phyloP scores from a whole-genome alignment of 2,113 vertebrate species.

The Myotis brandtii region DNA sequence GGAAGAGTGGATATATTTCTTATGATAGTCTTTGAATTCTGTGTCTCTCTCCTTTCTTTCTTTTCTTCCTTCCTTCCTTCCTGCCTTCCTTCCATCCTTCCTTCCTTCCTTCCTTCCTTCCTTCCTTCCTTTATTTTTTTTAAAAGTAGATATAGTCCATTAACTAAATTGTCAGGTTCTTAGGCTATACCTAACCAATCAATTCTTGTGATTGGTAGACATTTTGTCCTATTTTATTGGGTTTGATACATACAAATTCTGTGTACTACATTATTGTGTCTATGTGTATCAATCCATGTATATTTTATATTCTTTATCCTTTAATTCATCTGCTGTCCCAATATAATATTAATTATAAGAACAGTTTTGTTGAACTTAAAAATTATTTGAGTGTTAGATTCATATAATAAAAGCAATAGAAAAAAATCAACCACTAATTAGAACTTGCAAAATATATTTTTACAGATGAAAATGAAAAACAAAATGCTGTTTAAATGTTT shows the following conservation, averaged over 20 bases:
- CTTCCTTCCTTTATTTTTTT: neutral
- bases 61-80: neutral
- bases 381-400: constrained; percentile 68
- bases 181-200: neutral
- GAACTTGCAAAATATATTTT: constrained; percentile 80
- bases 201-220: neutral
- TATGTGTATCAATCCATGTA: neutral
- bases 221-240: constrained; percentile 22
- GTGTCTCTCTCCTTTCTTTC: neutral
- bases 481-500: constrained; percentile 79
- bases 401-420: constrained; percentile 72
- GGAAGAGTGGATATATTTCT: neutral
- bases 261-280: neutral
- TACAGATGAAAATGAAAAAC: constrained; percentile 79
- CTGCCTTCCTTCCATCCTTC: too few relatives aligned
- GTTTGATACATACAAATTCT: neutral
- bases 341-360: constrained; percentile 59
- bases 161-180: constrained; percentile 22
- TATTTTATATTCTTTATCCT: constrained; percentile 54
- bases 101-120: neutral
- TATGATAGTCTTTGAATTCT: neutral
- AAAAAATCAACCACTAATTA: constrained; percentile 78
- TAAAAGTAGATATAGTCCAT: neutral
- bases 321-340: constrained; percentile 28
- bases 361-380: constrained; percentile 65